Evolutionary conservation across 2,888 invertebrate species (phyloP).

Genomic region (Spodoptera picta): DNA sequence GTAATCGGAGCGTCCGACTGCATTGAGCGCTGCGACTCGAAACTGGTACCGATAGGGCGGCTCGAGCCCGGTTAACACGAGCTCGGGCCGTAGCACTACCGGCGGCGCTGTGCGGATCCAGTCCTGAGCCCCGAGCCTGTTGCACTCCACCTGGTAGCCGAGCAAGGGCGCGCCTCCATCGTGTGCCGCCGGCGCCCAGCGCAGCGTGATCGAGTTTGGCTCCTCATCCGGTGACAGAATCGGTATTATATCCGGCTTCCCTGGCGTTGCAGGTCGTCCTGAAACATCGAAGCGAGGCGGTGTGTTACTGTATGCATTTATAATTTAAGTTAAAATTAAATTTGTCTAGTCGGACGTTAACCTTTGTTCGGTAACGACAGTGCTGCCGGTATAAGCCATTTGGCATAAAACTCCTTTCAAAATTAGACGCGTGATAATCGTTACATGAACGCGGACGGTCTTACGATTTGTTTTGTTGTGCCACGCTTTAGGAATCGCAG

Average conservation of each 20-base stretch:
- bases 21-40: slow-evolving; percentile 97
- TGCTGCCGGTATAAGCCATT: slow-evolving; percentile 66
- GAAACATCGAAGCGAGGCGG: slow-evolving; percentile 52
- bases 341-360: slow-evolving; percentile 58
- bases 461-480: slow-evolving; percentile 88
- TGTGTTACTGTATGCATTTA: slow-evolving; percentile 46
- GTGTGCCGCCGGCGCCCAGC: slow-evolving; percentile 94
- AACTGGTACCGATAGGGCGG: slow-evolving; percentile 97
- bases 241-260: slow-evolving; percentile 94
- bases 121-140: slow-evolving; percentile 91
- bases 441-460: slow-evolving; percentile 83
- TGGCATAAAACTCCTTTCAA: slow-evolving; percentile 82
- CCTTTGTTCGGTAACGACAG: slow-evolving; percentile 58
- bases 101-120: slow-evolving; percentile 95
- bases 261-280: slow-evolving; percentile 94
- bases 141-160: slow-evolving; percentile 94
- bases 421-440: slow-evolving; percentile 84
- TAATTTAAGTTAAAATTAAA: slow-evolving; percentile 48
- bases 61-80: slow-evolving; percentile 94
- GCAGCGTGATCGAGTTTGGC: slow-evolving; percentile 94
- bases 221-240: slow-evolving; percentile 90
- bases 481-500: slow-evolving; percentile 83
- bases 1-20: slow-evolving; percentile 94
- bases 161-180: slow-evolving; percentile 96
- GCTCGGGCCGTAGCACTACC: slow-evolving; percentile 91